A percentile compares a stretch with the other conserved stretches of the same genome.
Evolutionary conservation across 2,797 vertebrate genomes (phyloP).

Genomic region (Malacoraja senta): DNA sequence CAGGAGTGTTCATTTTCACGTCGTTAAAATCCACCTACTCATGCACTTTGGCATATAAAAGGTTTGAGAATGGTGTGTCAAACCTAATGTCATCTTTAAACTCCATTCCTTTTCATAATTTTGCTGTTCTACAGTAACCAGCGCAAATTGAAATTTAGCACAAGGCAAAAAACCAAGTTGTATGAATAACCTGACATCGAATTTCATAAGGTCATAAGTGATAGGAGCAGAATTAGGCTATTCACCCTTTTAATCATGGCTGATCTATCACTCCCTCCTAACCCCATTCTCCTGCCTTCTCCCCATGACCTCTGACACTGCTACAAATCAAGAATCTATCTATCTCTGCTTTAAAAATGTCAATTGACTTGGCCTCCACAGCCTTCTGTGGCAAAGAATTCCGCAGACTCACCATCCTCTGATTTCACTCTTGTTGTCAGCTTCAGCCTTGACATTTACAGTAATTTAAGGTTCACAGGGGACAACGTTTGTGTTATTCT

Average conservation of each 20-base stretch:
- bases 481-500: not conserved
- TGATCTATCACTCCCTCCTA: no score
- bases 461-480: not conserved
- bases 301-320: no score
- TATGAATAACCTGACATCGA: no score
- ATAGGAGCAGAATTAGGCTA: no score
- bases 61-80: not conserved
- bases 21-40: not conserved
- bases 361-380: no score
- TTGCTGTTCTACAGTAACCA: not conserved
- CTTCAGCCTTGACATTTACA: not conserved
- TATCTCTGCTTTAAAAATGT: no score
- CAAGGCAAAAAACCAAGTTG: not conserved
- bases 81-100: not conserved
- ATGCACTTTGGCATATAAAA: not conserved
- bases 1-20: not conserved
- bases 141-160: not conserved
- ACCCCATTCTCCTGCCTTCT: no score
- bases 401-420: no score
- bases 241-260: no score
- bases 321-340: no score
- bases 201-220: no score
- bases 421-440: not conserved
- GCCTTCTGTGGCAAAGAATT: no score
- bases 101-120: not conserved